Base-by-base conservation (phyloP, 53 echinoderm and acorn worm species). In the Hippasteria phrygiana region DNA sequence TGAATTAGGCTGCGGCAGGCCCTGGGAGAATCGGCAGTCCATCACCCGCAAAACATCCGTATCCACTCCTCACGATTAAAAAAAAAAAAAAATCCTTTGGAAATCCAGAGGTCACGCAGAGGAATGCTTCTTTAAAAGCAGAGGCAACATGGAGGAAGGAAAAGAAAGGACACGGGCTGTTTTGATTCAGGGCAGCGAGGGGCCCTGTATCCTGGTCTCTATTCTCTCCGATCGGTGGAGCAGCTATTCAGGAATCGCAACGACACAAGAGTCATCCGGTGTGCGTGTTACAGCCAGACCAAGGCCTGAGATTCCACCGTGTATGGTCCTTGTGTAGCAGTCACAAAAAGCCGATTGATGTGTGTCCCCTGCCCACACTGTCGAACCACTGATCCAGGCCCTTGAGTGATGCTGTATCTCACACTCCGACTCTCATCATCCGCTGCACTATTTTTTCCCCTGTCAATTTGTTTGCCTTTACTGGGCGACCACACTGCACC, bases 61-160 rank as follows among this genome's bases (percentile, higher is more conserved):
- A 64, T 79, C 79, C 79, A 82, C 82, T 82, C 65, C 66, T 17
- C 64, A 82, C 63, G 65, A 82, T 82, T 82, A 82, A 45, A 80
- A 70, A 70, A 62, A 62, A 66, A 66, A 66, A 10, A 33, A 43
- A 64, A 63, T 48, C 85, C 69, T 33, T 31, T 69, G 50, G 50
- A 85, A 51, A 70, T 85, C 85, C 51, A 45, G 20, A 53, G 47
- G 71, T 85, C 85, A 85, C 47, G 85, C 20, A 10, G 56, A 17
- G 13, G 70, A 28, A 42, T 24, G 40, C 63, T 29, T 64, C 29
- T 27, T 41, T 40, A 8, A 26, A 36, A 74, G 20, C 18, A 2
- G 16, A 71, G 12, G n/a, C n/a, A n/a, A n/a, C 14, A 8, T 51
- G 55, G 62, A 62, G 27, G 39, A 79, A 38, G 62, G 39, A 62